Evolutionary conservation across 2,888 invertebrate species (phyloP).

Genomic region (Drosophila testacea): DNA sequence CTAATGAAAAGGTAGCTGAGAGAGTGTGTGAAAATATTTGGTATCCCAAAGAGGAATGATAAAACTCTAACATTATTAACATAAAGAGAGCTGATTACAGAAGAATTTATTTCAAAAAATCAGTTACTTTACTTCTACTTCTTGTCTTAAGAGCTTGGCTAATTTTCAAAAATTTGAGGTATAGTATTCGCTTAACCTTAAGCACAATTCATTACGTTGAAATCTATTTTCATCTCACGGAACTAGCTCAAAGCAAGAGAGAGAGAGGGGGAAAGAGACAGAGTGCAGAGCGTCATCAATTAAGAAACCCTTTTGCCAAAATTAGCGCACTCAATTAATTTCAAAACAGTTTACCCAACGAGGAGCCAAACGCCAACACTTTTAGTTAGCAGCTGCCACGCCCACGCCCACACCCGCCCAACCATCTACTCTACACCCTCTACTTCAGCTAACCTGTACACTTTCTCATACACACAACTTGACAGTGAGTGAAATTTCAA

Average conservation of each 20-base stretch:
- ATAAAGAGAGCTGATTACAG: too few relatives aligned
- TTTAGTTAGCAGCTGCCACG: constrained; percentile 37
- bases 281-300: constrained; percentile 57
- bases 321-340: constrained; percentile 80
- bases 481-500: constrained; percentile 78
- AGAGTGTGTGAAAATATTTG: too few relatives aligned
- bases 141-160: background rate
- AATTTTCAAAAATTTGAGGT: background rate
- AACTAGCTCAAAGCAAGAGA: constrained; percentile 30
- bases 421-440: background rate
- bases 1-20: background rate
- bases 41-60: too few relatives aligned
- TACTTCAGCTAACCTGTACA: background rate
- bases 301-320: constrained; percentile 73
- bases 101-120: too few relatives aligned
- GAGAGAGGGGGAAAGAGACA: background rate
- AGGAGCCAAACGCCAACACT: constrained; percentile 41
- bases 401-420: constrained; percentile 19
- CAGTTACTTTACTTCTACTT: too few relatives aligned
- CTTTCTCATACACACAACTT: constrained; percentile 34
- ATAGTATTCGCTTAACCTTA: constrained; percentile 15
- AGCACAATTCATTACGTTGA: constrained; percentile 11
- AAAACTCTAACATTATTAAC: too few relatives aligned
- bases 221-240: background rate
- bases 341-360: constrained; percentile 60